These are phyloP conservation scores for Drosophila siamana DNA, from an alignment of 2,888 invertebrate species.

Conservation along the genomic window DNA sequence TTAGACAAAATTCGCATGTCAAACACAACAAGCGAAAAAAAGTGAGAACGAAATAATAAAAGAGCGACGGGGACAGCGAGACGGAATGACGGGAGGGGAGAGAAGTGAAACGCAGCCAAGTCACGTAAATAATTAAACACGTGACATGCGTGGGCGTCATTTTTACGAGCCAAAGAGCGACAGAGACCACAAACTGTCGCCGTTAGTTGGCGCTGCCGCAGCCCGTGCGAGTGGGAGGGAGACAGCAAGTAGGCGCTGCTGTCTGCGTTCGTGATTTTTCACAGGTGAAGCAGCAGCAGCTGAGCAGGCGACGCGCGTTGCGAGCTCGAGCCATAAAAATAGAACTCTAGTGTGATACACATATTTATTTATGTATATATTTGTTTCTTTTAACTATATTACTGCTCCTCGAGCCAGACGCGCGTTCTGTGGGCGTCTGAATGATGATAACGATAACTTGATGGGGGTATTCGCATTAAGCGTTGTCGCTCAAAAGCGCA, in stretches of 20 bases:
- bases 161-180: constrained; percentile 37
- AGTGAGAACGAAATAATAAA: constrained; percentile 11
- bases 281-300: constrained; percentile 17
- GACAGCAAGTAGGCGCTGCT: neutral
- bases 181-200: constrained; percentile 38
- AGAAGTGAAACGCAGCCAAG: constrained; percentile 81
- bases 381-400: constrained; percentile 1
- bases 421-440: neutral
- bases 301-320: neutral
- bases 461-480: neutral
- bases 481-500: neutral
- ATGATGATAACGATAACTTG: constrained; percentile 13
- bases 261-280: constrained; percentile 64
- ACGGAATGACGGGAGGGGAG: constrained; percentile 4
- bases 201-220: neutral
- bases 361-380: constrained; percentile 8
- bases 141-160: constrained; percentile 84
- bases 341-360: constrained; percentile 13
- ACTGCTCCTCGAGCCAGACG: too few relatives aligned
- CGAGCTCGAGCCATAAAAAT: constrained; percentile 23
- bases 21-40: constrained; percentile 48
- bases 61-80: neutral
- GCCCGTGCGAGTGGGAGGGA: constrained; percentile 2
- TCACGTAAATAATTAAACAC: constrained; percentile 86
- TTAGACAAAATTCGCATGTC: constrained; percentile 73